Percentiles rank a stretch among this genome's conserved stretches.
Evolutionary conservation across 2,113 vertebrate species (phyloP).

Genomic region (Scolopax mira): DNA sequence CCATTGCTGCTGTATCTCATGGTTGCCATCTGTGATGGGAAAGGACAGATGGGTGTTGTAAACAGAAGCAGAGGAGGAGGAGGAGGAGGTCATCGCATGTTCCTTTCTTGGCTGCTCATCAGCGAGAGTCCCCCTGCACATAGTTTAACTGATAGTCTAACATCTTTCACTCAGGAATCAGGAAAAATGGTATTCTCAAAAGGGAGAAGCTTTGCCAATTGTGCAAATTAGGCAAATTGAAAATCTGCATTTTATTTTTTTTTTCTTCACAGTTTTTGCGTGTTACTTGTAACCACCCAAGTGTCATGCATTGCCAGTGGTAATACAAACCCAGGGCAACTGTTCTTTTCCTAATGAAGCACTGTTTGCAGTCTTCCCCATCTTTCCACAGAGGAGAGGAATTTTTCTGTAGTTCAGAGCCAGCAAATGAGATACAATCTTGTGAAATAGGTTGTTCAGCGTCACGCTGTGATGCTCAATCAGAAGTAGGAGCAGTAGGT

Average conservation of each 20-base stretch:
- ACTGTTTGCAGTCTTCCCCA: not conserved
- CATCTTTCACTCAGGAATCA: not conserved
- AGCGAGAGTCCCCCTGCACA: not conserved
- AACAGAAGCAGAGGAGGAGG: not conserved
- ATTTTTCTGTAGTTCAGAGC: not conserved
- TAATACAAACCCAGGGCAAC: not conserved
- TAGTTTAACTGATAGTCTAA: not conserved
- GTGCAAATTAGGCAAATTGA: not conserved
- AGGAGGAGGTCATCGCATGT: not conserved
- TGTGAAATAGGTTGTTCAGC: not conserved
- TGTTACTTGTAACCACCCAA: not conserved
- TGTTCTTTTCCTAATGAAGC: not conserved
- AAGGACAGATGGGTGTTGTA: conserved; percentile 52
- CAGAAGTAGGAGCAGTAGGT: not conserved
- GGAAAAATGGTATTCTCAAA: not conserved
- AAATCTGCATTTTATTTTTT: not conserved
- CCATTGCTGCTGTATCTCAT: not conserved
- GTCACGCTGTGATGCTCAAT: not conserved
- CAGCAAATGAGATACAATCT: not conserved
- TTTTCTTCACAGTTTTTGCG: not conserved
- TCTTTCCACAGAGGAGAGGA: not conserved
- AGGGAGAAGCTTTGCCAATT: not conserved
- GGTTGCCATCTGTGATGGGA: conserved; percentile 12
- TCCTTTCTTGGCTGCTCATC: not conserved
- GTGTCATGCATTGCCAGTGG: not conserved